Conservation (phyloP, 2,113 vertebrate species). For the Mesembrinibis cayennensis region DNA sequence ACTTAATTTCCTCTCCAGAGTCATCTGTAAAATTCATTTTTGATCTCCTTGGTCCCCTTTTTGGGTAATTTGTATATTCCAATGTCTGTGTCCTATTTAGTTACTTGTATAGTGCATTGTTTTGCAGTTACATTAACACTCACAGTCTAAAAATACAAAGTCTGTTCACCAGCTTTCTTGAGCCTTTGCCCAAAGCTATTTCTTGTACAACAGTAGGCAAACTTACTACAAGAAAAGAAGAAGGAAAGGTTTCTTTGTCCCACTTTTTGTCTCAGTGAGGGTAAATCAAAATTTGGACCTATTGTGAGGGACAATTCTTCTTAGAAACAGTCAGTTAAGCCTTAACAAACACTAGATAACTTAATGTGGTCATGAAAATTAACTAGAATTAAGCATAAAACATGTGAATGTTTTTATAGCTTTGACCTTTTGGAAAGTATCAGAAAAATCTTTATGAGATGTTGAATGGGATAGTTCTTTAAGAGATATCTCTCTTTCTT, state of each 20-base stretch:
- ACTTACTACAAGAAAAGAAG: background rate
- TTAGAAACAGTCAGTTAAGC: background rate
- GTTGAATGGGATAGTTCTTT: background rate
- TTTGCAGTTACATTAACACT: conserved; percentile 51
- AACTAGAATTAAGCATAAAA: background rate
- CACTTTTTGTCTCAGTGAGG: background rate
- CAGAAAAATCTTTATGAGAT: background rate
- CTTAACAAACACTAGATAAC: background rate
- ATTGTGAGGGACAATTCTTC: background rate
- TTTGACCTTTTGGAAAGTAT: background rate
- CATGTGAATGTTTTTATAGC: background rate
- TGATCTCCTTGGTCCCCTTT: conserved; percentile 46
- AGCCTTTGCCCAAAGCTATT: background rate
- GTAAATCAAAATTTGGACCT: background rate
- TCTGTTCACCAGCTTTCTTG: conserved; percentile 44
- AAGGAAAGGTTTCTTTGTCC: background rate
- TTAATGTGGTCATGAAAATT: background rate
- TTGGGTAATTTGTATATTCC: conserved; percentile 48
- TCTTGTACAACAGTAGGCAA: background rate
- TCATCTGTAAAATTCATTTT: conserved; percentile 34
- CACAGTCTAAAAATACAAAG: conserved; percentile 41
- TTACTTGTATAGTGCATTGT: conserved; percentile 40
- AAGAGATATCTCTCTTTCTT: background rate
- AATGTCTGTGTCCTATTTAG: conserved; percentile 45
- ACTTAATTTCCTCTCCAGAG: conserved; percentile 51